Evolutionary conservation across 2,113 vertebrate genomes (phyloP), one percentile per base, ranked within the genome.

Genomic region (Connochaetes taurinus): DNA sequence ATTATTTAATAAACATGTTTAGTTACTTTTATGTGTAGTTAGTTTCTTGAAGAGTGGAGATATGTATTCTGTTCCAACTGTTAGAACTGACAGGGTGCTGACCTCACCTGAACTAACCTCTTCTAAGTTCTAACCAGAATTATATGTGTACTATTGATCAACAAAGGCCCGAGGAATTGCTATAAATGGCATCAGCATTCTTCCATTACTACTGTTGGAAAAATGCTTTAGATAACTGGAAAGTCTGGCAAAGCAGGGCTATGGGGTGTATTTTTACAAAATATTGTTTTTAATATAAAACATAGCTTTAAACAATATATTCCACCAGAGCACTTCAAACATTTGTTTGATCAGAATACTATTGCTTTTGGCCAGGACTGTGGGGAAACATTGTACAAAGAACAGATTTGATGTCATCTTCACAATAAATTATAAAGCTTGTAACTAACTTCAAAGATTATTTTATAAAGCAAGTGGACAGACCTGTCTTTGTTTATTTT

Each of bases 391-490:
- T 36, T 67, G 36, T 45, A 76, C 50, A 81, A 52, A 97, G 47
- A 83, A 47, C 17, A 96, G 40, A 16, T 88, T 91, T 33, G 76
- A 1, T 91, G 52, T 60, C 91, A 17, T 33, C 10, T 62, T 93
- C 13, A 89, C 16, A 86, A 43, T 89, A 86, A 93, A 62, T 91
- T 57, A 5, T 78, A 94, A 95, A 82, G 19, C n/a, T 58, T 13
- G 4, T 87, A 87, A 53, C 11, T 60, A 87, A 40, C 8, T 57
- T 94, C 36, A 76, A n/a, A 47, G 2, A 58, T 87, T 91, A 64
- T 97, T 95, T 93, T 93, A 47, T 86, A 91, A 96, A 88, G 82
- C 21, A 93, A 81, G 14, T 85, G 62, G 92, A 57, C 19, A 95
- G 47, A 67, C 29, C 31, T 27, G 83, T 86, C 31, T 43, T 94